Evolutionary conservation across 1,140 invertebrate genomes (phyloP).

Genomic region (Caenorhabditis latens): DNA sequence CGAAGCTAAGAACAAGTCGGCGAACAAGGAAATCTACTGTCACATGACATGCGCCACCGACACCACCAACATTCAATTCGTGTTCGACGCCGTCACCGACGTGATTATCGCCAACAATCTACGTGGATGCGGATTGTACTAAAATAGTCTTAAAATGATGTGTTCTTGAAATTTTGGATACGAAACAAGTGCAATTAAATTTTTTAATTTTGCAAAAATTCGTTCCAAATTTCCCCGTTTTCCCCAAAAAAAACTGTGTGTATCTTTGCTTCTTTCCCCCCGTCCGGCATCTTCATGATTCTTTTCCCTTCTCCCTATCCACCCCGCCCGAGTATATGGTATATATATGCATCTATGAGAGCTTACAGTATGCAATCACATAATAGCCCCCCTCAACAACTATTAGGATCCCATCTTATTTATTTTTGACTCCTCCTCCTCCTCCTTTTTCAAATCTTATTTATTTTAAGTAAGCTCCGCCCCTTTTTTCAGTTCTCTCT

Average conservation of each 20-base stretch:
- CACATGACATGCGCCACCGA: constrained; percentile 74
- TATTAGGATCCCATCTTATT: too few relatives aligned
- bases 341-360: neutral
- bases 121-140: constrained; percentile 89
- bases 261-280: neutral
- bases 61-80: constrained; percentile 77
- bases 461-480: neutral
- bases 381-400: too few relatives aligned
- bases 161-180: too few relatives aligned
- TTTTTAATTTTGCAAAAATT: too few relatives aligned
- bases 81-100: constrained; percentile 91
- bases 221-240: neutral
- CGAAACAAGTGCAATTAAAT: too few relatives aligned
- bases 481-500: neutral
- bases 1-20: constrained; percentile 87
- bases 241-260: neutral
- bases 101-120: constrained; percentile 93
- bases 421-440: too few relatives aligned
- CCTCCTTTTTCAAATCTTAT: too few relatives aligned
- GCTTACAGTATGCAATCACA: too few relatives aligned
- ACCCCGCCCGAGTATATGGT: neutral
- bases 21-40: constrained; percentile 72
- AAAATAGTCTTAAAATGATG: too few relatives aligned
- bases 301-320: neutral
- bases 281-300: neutral